Base-by-base conservation (phyloP, 1,140 invertebrate species). In the Ephestia elutella region DNA sequence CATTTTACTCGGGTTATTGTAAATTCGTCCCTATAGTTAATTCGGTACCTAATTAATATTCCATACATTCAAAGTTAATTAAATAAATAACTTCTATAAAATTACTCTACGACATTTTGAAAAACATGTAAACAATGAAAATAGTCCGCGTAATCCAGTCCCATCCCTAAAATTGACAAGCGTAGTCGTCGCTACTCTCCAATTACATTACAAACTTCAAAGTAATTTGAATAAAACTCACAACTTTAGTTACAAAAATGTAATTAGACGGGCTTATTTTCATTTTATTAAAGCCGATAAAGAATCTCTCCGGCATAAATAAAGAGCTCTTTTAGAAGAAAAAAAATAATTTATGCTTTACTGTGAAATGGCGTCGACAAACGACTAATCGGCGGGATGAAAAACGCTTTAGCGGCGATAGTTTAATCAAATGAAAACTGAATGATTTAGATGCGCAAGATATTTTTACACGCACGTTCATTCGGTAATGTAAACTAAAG, bases 141-240 rank as follows among this genome's bases (percentile, higher is more conserved):
- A 50, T 9, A 20, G 5, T 5, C 17, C 17, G 49, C 49, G 3
- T 1, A 19, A 5, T 32, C 56, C n/a, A 13, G 0, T 0, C 19
- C 60, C 18, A 48, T 15, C 11, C 50, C 44, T 54, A n/a, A 44
- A 56, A 28, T 44, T 35, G 38, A 54, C 50, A 59, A 49, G 44
- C 21, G n/a, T n/a, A n/a, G n/a, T n/a, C 56, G 49, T 51, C 61
- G 53, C 58, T 53, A 54, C 44, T 54, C 56, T 50, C 49, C 57
- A 56, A 59, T 49, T 50, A 54, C 9, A 20, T 10, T 13, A 25
- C 19, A 53, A 53, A 2, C 20, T 53, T n/a, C 20, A 15, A 25
- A 53, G 50, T 25, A 53, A 53, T 53, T 53, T 53, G 50, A 53
- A 53, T 53, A 25, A 50, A 53, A 53, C 21, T 21, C 50, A 13